These are phyloP conservation scores for Callospermophilus lateralis DNA, from an alignment of 2,113 vertebrate species.

Conservation along the genomic window DNA sequence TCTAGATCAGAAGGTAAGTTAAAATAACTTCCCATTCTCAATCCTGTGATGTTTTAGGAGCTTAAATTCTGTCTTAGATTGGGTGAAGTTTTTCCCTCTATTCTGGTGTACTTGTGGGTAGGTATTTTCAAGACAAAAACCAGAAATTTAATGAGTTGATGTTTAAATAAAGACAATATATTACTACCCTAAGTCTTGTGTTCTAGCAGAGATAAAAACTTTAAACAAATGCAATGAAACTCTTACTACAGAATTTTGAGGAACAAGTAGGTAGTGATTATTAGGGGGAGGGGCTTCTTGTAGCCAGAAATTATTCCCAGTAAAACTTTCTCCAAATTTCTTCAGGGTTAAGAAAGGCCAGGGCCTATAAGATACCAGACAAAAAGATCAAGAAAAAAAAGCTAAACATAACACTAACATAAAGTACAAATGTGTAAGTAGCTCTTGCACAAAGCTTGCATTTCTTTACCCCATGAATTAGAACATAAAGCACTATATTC, in stretches of 20 bases:
- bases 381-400: not conserved
- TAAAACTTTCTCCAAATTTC: not conserved
- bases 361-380: not conserved
- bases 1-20: not conserved
- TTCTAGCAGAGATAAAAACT: not conserved
- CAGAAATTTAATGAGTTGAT: not conserved
- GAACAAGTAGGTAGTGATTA: not conserved
- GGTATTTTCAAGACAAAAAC: not conserved
- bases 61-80: not conserved
- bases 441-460: conserved; percentile 48
- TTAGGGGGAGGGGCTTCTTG: not conserved
- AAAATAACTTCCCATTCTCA: not conserved
- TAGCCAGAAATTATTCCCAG: not conserved
- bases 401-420: conserved; percentile 16
- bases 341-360: not conserved
- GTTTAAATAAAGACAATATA: not conserved
- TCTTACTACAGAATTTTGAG: not conserved
- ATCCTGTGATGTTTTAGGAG: not conserved
- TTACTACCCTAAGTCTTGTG: not conserved
- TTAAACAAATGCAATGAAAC: not conserved
- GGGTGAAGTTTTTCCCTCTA: not conserved
- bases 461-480: conserved; percentile 47
- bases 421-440: conserved; percentile 47
- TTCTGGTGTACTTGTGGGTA: not conserved
- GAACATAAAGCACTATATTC: conserved; percentile 71